phyloP scores from a whole-genome alignment of 2,113 vertebrate species.

The Podarcis muralis region DNA sequence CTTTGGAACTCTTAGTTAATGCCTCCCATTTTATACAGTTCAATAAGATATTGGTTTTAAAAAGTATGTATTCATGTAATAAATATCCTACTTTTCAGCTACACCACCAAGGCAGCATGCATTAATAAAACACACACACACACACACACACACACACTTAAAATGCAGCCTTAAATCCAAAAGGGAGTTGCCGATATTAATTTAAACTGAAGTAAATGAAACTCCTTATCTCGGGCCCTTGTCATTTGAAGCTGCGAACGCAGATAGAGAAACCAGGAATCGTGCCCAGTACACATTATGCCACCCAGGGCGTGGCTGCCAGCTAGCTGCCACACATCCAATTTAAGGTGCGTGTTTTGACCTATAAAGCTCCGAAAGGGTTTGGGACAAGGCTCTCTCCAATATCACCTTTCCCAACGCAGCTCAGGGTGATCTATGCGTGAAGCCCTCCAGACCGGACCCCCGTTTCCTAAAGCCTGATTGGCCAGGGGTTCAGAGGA shows the following conservation, averaged over 20 bases:
- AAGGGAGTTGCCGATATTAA: not conserved
- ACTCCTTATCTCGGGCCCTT: not conserved
- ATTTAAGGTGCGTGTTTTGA: too few relatives aligned
- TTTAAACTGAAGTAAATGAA: not conserved
- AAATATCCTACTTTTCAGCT: not conserved
- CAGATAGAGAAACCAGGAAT: not conserved
- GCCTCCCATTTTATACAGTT: not conserved
- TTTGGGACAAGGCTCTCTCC: too few relatives aligned
- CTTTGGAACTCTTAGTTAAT: not conserved
- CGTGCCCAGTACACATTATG: not conserved
- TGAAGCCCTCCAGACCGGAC: too few relatives aligned
- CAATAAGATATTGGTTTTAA: not conserved
- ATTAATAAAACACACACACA: not conserved
- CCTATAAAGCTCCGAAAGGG: too few relatives aligned
- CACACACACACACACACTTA: accelerated
- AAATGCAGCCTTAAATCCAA: not conserved
- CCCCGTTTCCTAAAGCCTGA: too few relatives aligned
- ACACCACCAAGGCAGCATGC: not conserved
- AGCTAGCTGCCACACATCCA: too few relatives aligned
- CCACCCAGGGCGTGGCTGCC: not conserved
- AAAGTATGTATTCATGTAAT: not conserved
- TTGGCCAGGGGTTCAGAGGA: too few relatives aligned
- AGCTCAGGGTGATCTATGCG: too few relatives aligned
- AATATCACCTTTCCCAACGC: too few relatives aligned
- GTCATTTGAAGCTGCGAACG: too few relatives aligned